phyloP scores from a whole-genome alignment of 2,797 vertebrate genomes.

The Pantherophis alleghaniensis region DNA sequence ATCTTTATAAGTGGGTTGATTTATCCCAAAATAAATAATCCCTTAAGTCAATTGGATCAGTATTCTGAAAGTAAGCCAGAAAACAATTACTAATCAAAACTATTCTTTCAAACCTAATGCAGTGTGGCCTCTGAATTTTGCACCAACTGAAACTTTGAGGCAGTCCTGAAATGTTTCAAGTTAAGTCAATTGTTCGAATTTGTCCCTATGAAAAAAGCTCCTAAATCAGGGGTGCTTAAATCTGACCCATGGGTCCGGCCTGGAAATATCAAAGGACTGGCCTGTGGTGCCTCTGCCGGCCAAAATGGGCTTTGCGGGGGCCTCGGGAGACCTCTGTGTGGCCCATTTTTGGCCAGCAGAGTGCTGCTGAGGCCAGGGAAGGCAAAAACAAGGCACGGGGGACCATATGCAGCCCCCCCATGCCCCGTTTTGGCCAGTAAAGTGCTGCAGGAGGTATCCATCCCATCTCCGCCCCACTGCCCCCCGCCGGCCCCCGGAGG shows the following conservation, averaged over 20 bases:
- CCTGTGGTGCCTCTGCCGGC: too few relatives aligned
- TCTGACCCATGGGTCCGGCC: too few relatives aligned
- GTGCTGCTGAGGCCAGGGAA: too few relatives aligned
- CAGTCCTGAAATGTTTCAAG: not conserved
- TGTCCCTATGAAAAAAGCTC: not conserved
- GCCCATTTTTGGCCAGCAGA: too few relatives aligned
- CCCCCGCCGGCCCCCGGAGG: too few relatives aligned
- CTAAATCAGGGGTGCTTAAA: not conserved
- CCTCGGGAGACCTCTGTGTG: too few relatives aligned
- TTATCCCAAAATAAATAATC: not conserved
- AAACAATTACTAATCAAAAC: not conserved
- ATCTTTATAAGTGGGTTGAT: not conserved
- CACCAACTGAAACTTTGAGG: not conserved
- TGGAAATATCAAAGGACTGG: too few relatives aligned
- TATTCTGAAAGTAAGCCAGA: not conserved
- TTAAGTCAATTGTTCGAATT: not conserved
- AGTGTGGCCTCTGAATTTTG: not conserved
- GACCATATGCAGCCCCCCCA: accelerated
- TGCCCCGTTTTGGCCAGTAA: too few relatives aligned
- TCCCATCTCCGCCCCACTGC: too few relatives aligned
- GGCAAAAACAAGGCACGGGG: too few relatives aligned
- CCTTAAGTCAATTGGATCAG: not conserved
- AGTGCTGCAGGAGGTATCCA: too few relatives aligned
- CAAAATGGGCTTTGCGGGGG: too few relatives aligned
- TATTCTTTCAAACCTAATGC: not conserved